Base-by-base conservation (phyloP, 2,797 vertebrate genomes). In the Sebastes miniatus region DNA sequence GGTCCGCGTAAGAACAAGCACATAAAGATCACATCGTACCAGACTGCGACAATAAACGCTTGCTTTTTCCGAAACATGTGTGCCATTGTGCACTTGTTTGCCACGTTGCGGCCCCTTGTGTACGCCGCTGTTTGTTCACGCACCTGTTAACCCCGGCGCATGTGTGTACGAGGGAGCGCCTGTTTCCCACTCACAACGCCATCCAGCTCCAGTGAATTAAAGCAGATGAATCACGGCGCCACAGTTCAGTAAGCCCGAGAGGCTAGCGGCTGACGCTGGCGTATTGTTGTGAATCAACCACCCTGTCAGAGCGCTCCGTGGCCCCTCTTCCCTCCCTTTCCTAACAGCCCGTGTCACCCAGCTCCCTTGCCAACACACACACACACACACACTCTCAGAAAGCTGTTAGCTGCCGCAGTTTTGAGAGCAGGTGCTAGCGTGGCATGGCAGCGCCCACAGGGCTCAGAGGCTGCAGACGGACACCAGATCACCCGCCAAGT, bases 391-490 rank as follows among this genome's bases (percentile, higher is more conserved):
- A 36, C 69, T 50, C 61, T 14, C 72, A 74, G 43, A 81, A 87
- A 87, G 80, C 85, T 89, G 85, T 83, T 89, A 74, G 83, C 80
- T 77, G 81, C 76, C 62, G 56, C 75, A 80, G 82, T 83, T 73
- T 39, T 73, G 77, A 68, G 74, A 93, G 89, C 93, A 94, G 92
- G 93, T 92, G 92, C 88, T 75, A 76, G 81, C 62, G 32, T 88
- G 86, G 82, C 86, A 77, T 80, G 74, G 82, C 76, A n/a, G 77
- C 29, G 34, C 67, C 85, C 88, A 36, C 74, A 27, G 87, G 83
- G 86, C 83, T 83, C 74, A 34, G 68, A 80, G 85, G 83, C 77
- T 76, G 13, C 5, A 81, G 76, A 86, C 80, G 43, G 78, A 84
- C 74, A 83, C 84, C 79, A 80, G 82, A 84, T 87, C 79, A 67